Evolutionary conservation across 2,888 invertebrate genomes (phyloP).

Genomic region (Phyllotreta cruciferae): DNA sequence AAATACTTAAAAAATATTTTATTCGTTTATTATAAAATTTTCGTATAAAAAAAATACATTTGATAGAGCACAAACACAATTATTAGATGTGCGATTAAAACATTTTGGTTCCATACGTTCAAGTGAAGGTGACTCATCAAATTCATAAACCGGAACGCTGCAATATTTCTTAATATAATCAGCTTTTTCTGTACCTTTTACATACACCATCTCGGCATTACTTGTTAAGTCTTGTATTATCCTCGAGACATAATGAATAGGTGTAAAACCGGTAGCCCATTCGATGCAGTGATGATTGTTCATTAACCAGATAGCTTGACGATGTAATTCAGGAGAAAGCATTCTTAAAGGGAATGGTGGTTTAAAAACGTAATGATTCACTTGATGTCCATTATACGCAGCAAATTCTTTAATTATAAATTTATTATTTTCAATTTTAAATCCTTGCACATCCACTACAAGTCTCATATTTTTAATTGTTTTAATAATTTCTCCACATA

Average conservation of each 20-base stretch:
- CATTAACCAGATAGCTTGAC: slow-evolving; percentile 15
- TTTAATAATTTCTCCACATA: neutral
- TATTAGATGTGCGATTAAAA: slow-evolving; percentile 2
- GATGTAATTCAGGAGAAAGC: slow-evolving; percentile 5
- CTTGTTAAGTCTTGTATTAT: slow-evolving; percentile 11
- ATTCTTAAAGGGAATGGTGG: slow-evolving; percentile 19
- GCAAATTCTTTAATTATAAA: slow-evolving; percentile 25
- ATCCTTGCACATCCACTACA: slow-evolving; percentile 14
- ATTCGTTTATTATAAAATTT: neutral
- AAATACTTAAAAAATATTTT: too few species aligned
- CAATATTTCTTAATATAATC: slow-evolving; percentile 13
- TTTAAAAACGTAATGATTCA: slow-evolving; percentile 23
- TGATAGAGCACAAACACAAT: slow-evolving; percentile 3
- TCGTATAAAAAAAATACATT: neutral
- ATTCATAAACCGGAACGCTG: slow-evolving; percentile 5
- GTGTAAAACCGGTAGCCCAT: slow-evolving; percentile 8
- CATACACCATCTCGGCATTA: slow-evolving; percentile 14
- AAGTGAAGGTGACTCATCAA: slow-evolving; percentile 13
- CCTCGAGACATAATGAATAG: neutral
- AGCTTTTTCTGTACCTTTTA: slow-evolving; percentile 17
- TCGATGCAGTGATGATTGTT: slow-evolving; percentile 20
- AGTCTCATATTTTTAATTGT: slow-evolving; percentile 5
- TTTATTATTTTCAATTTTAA: slow-evolving; percentile 28
- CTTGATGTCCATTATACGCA: slow-evolving; percentile 11
- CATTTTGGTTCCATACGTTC: slow-evolving; percentile 1